phyloP scores from a whole-genome alignment of 2,888 invertebrate genomes.

The Aplocera efformata region DNA sequence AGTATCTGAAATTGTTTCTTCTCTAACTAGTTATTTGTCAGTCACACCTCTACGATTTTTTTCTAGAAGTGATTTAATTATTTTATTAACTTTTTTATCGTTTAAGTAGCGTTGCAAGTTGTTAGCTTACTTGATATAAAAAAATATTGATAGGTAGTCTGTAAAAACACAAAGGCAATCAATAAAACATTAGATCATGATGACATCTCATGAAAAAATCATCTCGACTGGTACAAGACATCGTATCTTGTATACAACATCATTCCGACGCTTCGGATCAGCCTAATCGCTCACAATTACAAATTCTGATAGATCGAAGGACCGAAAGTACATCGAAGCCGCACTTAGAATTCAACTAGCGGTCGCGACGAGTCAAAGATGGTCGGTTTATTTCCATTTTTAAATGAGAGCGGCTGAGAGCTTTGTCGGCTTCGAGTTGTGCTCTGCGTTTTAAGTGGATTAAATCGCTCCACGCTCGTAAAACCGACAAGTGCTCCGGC shows the following conservation, averaged over 20 bases:
- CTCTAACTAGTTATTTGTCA: no score
- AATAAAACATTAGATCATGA: not conserved
- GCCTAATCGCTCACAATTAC: slow-evolving; percentile 23
- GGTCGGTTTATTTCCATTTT: slow-evolving; percentile 80
- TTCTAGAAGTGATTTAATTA: not conserved
- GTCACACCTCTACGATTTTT: no score
- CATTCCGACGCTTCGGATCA: slow-evolving; percentile 8
- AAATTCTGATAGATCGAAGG: slow-evolving; percentile 46
- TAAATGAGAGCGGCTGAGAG: slow-evolving; percentile 80
- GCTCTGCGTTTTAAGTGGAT: slow-evolving; percentile 81
- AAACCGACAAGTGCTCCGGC: slow-evolving; percentile 78
- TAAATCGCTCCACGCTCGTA: slow-evolving; percentile 80
- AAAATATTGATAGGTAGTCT: no score
- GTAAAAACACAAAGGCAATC: not conserved
- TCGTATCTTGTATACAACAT: slow-evolving; percentile 10
- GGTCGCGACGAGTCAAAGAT: slow-evolving; percentile 75
- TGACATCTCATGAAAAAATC: slow-evolving; percentile 7
- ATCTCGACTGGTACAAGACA: not conserved
- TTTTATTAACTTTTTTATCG: no score
- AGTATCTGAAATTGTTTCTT: no score
- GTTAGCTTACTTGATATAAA: no score
- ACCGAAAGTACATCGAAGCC: slow-evolving; percentile 60
- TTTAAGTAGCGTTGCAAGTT: no score
- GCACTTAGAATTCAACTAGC: slow-evolving; percentile 75
- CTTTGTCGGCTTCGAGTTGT: slow-evolving; percentile 79